Evolutionary conservation across 2,113 vertebrate species (phyloP), one percentile per base, ranked within the genome.

Genomic region (Campylomormyrus tamandua): DNA sequence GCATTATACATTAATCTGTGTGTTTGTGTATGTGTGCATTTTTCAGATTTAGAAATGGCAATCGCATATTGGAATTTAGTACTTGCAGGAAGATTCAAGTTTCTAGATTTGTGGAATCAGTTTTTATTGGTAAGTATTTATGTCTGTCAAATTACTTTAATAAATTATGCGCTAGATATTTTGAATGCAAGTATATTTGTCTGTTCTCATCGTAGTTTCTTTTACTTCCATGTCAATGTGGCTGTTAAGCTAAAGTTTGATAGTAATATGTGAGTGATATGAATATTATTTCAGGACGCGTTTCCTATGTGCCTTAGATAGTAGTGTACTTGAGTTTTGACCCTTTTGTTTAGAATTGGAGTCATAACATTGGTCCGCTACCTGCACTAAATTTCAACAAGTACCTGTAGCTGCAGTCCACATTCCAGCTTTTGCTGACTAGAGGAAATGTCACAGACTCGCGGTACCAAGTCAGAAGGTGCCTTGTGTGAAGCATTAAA

Each of bases 21-120:
- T 42, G 42, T 48, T n/a, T 48, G 80, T 84, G 27, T n/a, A 45
- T 95, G 91, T 94, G 95, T 94, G 96, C 93, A 93, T 94, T 95
- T 96, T 96, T 77, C 96, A 97, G 97, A 97, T 96, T 96, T 97
- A 97, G 97, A 97, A 96, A 97, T 97, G 96, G 96, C 96, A 93
- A 97, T 97, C 95, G 97, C 97, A 90, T 97, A 97, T 94, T 97
- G 97, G 97, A 97, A 97, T 95, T 97, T 97, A 97, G 96, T 97
- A 95, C 96, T 97, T 95, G 96, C 96, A 92, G 97, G 97, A 96
- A 96, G 96, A 96, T 97, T 97, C 96, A 97, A 97, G 96, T 97
- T 97, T 95, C 95, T 97, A 96, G 97, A 97, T 95, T 96, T 97
- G 95, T 97, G 97, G 97, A 97, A 97, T 95, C 97, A 96, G 94